Evolutionary conservation across 2,888 invertebrate species (phyloP).

Genomic region (Agrochola lychnidis): DNA sequence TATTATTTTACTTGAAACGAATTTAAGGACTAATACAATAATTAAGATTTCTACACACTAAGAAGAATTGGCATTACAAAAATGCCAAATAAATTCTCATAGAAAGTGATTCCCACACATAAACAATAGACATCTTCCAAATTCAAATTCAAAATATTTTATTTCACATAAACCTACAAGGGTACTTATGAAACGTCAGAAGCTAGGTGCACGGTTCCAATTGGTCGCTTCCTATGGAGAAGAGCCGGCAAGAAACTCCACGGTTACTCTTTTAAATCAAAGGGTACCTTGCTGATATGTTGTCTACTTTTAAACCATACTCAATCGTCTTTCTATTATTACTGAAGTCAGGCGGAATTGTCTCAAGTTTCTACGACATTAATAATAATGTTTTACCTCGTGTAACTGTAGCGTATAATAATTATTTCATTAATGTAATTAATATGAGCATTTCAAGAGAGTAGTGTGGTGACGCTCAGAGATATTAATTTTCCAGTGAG

Average conservation of each 20-base stretch:
- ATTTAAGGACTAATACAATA: too few relatives aligned
- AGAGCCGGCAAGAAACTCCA: too few relatives aligned
- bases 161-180: too few relatives aligned
- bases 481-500: background rate
- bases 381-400: background rate
- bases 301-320: background rate
- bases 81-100: too few relatives aligned
- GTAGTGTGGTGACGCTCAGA: background rate
- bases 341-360: background rate
- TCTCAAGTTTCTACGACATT: background rate
- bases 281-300: background rate
- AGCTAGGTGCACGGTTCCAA: too few relatives aligned
- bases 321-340: background rate
- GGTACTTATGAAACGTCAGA: too few relatives aligned
- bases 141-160: too few relatives aligned
- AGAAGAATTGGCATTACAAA: too few relatives aligned
- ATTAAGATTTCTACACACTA: too few relatives aligned
- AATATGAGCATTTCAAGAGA: background rate
- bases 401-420: background rate
- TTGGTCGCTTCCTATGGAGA: too few relatives aligned
- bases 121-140: background rate
- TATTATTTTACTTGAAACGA: too few relatives aligned
- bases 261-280: background rate
- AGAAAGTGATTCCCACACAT: background rate
- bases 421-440: background rate